Evolutionary conservation across 2,113 vertebrate species (phyloP), one percentile per base, ranked within the genome.

Genomic region (Sturnira hondurensis): DNA sequence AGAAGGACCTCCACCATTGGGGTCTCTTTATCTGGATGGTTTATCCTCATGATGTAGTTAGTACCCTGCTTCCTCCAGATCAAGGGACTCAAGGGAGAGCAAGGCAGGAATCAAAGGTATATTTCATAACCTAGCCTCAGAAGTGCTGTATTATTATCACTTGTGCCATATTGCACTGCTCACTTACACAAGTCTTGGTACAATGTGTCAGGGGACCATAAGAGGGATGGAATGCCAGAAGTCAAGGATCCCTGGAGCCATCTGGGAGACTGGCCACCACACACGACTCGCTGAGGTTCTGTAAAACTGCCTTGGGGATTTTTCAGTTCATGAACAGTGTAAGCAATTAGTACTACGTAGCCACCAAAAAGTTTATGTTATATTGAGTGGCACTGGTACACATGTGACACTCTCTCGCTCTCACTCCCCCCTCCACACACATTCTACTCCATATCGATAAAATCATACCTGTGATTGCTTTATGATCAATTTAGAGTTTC

Each of bases 171-270:
- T 22, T 56, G 6, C 28, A 15, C 7, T 56, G 12, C 20, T 54
- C 82, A 41, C 41, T 9, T 24, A 54, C 12, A 73, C 15, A 22
- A 68, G 33, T 19, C 43, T 85, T 88, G n/a, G 54, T 4, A 10
- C 7, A 15, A 0, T 17, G 2, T 19, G 31, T 4, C 5, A 52
- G 43, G 28, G 28, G 41, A 43, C 41, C 61, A 3, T 11, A 52
- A 9, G 16, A 74, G 3, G 58, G 19, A 36, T 58, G 38, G 6
- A 82, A 86, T 78, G 3, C 4, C 38, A 50, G 56, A 81, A 12
- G 5, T 2, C 17, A 47, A 9, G 38, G 11, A 45, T 89, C 20
- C 1, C 41, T 13, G 22, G 65, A 5, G 19, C 58, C 33, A 5
- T 61, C 28, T 41, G 80, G 20, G 28, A 80, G 38, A 6, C 6